These are phyloP conservation scores for Microctonus hyperodae DNA, from an alignment of 2,888 invertebrate species.

Conservation along the genomic window DNA sequence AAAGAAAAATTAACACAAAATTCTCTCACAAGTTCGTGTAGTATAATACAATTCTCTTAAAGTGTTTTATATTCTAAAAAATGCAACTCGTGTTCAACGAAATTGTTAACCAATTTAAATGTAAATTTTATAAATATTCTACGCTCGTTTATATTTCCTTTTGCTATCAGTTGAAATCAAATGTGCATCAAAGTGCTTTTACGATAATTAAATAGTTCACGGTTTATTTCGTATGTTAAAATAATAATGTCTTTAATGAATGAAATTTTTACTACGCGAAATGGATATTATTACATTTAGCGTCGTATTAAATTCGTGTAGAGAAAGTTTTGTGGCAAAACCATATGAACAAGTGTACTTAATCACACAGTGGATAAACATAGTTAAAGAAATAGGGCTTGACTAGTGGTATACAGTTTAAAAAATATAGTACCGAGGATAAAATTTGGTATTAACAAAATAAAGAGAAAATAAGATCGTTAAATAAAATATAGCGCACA, in stretches of 20 bases:
- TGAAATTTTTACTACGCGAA: not conserved
- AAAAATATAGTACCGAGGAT: not conserved
- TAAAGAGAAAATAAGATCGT: not conserved
- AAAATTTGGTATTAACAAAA: not conserved
- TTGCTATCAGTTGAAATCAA: slow-evolving; percentile 9
- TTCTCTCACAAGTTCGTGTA: not conserved
- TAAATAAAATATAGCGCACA: not conserved
- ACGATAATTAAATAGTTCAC: slow-evolving; percentile 14
- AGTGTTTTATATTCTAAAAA: not conserved
- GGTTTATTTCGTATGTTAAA: not conserved
- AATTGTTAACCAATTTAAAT: slow-evolving; percentile 23
- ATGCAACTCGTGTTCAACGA: not conserved
- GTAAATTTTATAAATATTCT: slow-evolving; percentile 6
- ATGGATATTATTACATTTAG: too few species aligned
- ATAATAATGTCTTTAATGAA: slow-evolving; percentile 16
- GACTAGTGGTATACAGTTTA: not conserved
- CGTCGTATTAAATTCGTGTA: too few species aligned
- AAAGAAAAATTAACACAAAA: not conserved
- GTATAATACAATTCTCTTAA: not conserved
- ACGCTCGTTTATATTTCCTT: not conserved
- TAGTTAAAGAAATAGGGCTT: not conserved
- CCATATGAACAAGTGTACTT: too few species aligned
- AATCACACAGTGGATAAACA: not conserved
- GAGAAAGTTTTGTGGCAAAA: too few species aligned
- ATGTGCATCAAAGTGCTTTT: slow-evolving; percentile 22